Evolutionary conservation across 2,888 invertebrate genomes (phyloP).

Genomic region (Loripinus fragilis): DNA sequence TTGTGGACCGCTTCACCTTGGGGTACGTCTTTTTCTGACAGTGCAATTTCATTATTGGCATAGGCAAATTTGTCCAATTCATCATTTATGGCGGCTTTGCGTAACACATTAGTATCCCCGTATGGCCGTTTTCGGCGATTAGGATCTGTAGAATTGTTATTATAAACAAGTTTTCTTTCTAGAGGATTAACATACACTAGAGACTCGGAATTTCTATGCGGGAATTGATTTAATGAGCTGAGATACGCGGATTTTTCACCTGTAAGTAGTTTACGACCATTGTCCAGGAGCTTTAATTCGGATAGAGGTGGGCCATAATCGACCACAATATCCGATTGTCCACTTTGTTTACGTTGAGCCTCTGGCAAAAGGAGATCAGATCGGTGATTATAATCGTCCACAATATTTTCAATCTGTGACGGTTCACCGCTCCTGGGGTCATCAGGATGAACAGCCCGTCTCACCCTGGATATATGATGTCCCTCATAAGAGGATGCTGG

Average conservation of each 20-base stretch:
- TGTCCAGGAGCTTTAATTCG: constrained; percentile 39
- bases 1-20: not conserved
- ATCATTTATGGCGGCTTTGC: constrained; percentile 13
- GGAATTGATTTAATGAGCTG: constrained; percentile 41
- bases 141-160: constrained; percentile 48
- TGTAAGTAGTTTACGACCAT: constrained; percentile 42
- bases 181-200: constrained; percentile 57
- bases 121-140: constrained; percentile 24
- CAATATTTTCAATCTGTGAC: constrained; percentile 22
- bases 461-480: constrained; percentile 38
- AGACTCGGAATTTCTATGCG: constrained; percentile 41
- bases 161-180: constrained; percentile 53
- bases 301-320: constrained; percentile 32
- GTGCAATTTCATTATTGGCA: constrained; percentile 4
- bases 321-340: constrained; percentile 40
- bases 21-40: constrained; percentile 6
- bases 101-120: constrained; percentile 4
- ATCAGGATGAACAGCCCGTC: constrained; percentile 34
- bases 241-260: constrained; percentile 42
- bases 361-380: constrained; percentile 23
- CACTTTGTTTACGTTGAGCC: constrained; percentile 42
- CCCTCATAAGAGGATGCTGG: constrained; percentile 57
- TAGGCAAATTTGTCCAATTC: constrained; percentile 1
- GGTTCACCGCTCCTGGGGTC: not conserved
- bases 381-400: constrained; percentile 10